phyloP scores from a whole-genome alignment of 37 sponge, comb jelly and placozoan species.

The Geodia barretti region DNA sequence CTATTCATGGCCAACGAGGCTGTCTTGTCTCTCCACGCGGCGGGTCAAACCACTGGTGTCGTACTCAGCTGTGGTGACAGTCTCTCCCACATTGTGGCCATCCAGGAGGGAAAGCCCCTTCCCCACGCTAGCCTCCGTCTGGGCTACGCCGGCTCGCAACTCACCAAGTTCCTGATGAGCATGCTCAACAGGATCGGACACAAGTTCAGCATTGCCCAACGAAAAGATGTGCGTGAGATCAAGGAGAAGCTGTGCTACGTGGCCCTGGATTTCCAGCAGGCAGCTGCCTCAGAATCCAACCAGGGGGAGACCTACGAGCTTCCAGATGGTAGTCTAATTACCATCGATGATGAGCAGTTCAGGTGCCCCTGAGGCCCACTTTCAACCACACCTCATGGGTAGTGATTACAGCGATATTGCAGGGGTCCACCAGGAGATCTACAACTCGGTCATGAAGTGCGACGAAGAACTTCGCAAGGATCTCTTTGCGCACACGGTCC shows the following conservation, averaged over 20 bases:
- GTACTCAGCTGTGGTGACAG: constrained; percentile 98
- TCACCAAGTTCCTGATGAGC: constrained; percentile 99
- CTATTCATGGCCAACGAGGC: constrained; percentile 98
- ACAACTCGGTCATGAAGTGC: constrained; percentile 99
- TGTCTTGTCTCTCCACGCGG: constrained; percentile 98
- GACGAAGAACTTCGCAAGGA: constrained; percentile 99
- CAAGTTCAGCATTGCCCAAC: constrained; percentile 86
- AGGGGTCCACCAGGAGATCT: constrained; percentile 96
- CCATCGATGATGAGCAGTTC: constrained; percentile 97
- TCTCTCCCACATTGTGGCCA: constrained; percentile 97
- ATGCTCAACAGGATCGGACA: constrained; percentile 93
- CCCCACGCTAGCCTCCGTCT: constrained; percentile 99
- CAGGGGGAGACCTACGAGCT: constrained; percentile 98
- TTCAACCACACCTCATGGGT: constrained; percentile 91
- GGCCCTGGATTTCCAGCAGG: constrained; percentile 99
- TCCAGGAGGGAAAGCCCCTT: constrained; percentile 97
- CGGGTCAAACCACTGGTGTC: constrained; percentile 99
- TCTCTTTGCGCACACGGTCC: constrained; percentile 97
- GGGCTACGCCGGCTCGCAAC: constrained; percentile 95
- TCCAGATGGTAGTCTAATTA: constrained; percentile 98
- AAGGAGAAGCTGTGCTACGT: constrained; percentile 99
- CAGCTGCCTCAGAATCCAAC: constrained; percentile 84
- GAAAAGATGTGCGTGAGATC: constrained; percentile 93
- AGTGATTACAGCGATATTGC: constrained; percentile 99
- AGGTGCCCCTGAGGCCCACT: constrained; percentile 85